Evolutionary conservation across 2,888 invertebrate genomes (phyloP), one percentile per base, ranked within the genome.

Genomic region (Ormyrus thymus): DNA sequence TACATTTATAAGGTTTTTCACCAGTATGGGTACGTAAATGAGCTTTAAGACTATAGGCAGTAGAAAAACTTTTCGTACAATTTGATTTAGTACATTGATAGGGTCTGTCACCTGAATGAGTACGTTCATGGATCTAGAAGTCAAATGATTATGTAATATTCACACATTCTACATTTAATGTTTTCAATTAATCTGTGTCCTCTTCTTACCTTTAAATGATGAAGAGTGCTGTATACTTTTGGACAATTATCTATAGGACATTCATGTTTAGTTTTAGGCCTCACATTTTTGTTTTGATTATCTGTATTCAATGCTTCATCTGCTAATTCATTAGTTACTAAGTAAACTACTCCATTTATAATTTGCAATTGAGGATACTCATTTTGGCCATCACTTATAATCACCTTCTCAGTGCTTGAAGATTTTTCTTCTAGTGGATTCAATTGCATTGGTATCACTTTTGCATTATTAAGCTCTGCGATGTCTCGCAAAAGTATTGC

Each of bases 21-120:
- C 92, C 92, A 0, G 93, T 93, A 83, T 93, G 93, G 1, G 92
- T 92, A 7, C 93, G 88, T 29, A 90, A 89, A 85, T 93, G 93
- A 9, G 92, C 92, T 86, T 93, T 93, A 7, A 92, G 86, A 61
- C 92, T 92, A 83, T 92, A 92, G 48, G 91, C 91, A 3, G 92
- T 92, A 6, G 92, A 90, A 85, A 92, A 92, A 58, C 90, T 90
- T 84, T 92, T 92, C 74, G 89, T 88, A 84, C 92, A 92, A 48
- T 91, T 91, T 48, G 90, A 86, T 79, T 89, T 87, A 1, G 89
- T 86, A 81, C 92, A 92, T 76, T 86, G 86, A 82, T 91, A 92
- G 1, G 92, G 92, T 78, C 91, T 87, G 69, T 88, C 89, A 48
- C 92, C 92, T 0, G 91, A 91, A 83, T 92, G 92, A 70, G 89